These are phyloP conservation scores for Silurus glanis DNA, from an alignment of 2,113 vertebrate species.

Conservation along the genomic window DNA sequence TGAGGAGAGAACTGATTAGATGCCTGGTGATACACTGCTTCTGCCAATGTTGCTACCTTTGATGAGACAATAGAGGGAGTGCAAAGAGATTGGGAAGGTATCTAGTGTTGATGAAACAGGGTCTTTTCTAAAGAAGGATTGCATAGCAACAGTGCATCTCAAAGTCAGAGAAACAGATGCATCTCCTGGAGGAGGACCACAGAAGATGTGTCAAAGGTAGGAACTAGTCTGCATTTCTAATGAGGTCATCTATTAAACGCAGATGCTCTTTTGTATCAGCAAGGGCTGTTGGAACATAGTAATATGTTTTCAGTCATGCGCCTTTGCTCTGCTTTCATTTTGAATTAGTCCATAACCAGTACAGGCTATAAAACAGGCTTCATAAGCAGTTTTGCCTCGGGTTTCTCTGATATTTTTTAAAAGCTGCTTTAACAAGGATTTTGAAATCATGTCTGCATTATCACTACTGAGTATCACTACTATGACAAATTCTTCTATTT, in stretches of 20 bases:
- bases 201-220: constrained; percentile 60
- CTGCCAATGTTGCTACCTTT: not conserved
- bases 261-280: not conserved
- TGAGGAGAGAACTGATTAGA: constrained; percentile 11
- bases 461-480: not conserved
- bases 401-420: not conserved
- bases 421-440: not conserved
- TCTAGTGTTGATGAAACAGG: constrained; percentile 26
- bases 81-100: constrained; percentile 25
- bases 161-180: constrained; percentile 56
- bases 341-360: not conserved
- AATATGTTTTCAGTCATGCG: not conserved
- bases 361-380: not conserved
- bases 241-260: not conserved
- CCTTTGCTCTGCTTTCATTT: not conserved
- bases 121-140: constrained; percentile 36
- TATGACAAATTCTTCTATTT: not conserved
- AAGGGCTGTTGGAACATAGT: not conserved
- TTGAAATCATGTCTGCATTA: not conserved
- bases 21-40: constrained; percentile 12
- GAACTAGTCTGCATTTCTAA: constrained; percentile 8
- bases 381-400: not conserved
- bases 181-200: constrained; percentile 60
- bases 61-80: not conserved
- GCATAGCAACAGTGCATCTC: constrained; percentile 39